Conservation (phyloP, 2,797 vertebrate genomes). For the Epinephelus awoara region DNA sequence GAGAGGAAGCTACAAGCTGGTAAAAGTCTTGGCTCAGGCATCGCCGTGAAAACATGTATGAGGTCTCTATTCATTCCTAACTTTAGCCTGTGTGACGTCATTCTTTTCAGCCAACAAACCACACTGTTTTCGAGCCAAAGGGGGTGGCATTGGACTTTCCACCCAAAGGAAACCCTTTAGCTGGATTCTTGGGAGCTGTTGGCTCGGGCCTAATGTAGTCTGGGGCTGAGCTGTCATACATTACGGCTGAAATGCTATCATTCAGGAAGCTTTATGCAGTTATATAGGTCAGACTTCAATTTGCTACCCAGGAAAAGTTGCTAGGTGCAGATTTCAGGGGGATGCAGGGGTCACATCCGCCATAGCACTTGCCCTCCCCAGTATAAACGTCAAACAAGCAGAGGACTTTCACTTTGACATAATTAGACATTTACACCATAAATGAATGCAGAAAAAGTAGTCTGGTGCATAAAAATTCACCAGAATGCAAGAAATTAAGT, state of each 20-base stretch:
- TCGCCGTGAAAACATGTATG: slow-evolving; percentile 53
- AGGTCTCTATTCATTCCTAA: slow-evolving; percentile 68
- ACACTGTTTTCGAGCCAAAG: slow-evolving; percentile 39
- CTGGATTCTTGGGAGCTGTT: slow-evolving; percentile 9
- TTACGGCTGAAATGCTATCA: neutral
- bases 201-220: slow-evolving; percentile 4
- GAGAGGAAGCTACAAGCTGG: slow-evolving; percentile 38
- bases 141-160: slow-evolving; percentile 29
- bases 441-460: too few relatives aligned
- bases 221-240: slow-evolving; percentile 7
- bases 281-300: slow-evolving; percentile 13
- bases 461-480: too few relatives aligned
- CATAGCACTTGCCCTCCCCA: too few relatives aligned
- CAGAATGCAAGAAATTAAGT: too few relatives aligned
- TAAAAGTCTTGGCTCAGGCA: slow-evolving; percentile 31
- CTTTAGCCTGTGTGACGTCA: slow-evolving; percentile 67
- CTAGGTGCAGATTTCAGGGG: too few relatives aligned
- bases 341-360: too few relatives aligned
- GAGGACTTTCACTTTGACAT: too few relatives aligned
- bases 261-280: neutral
- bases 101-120: slow-evolving; percentile 42
- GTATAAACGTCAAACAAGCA: too few relatives aligned
- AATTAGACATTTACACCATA: too few relatives aligned
- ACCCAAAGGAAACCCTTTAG: slow-evolving; percentile 33
- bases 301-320: neutral